Base-by-base conservation (phyloP, 1,140 invertebrate genomes). In the Drosophila pruinosa region DNA sequence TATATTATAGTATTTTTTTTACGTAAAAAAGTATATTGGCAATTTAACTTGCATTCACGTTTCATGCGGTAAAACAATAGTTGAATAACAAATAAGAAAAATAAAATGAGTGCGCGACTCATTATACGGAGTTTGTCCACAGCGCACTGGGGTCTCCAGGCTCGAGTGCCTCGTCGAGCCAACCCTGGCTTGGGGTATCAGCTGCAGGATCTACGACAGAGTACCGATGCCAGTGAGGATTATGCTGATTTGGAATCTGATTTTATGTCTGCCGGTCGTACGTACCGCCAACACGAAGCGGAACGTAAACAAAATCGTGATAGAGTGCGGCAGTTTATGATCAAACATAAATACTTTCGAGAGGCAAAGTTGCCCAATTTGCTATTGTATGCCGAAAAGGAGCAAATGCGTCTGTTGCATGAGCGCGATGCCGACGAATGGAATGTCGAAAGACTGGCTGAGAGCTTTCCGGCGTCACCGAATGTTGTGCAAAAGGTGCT, bases 361-460 rank as follows among this genome's bases (percentile, higher is more conserved):
- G 92, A 94, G 69, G 91, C 93, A 54, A 93, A 93, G 59, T 92
- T 94, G 59, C 94, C 95, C 0, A 96, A 94, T 79, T 93, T 98
- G n/a, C 80, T 98, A 56, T 96, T 96, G 0, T 97, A 94, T 93
- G 93, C 94, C 69, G 97, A 97, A 86, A 97, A 96, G 86, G 93
- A 97, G 91, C 94, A 97, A 91, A 97, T 98, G 45, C 92, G 94
- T 45, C 93, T 94, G 70, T 92, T 98, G 1, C 93, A 96, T 79
- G 70, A 92, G 15, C 92, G 92, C 10, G 92, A 96, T 91, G 94
- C 96, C 7, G 91, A 94, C 26, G 94, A 95, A 78, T 98, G 96
- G 96, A 95, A 93, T 2, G 78, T 93, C 2, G 94, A 96, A 62
- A 94, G 89, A 67, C 91, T 98, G 14, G 93, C 95, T 4, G 94